Evolutionary conservation across 1,140 invertebrate genomes (phyloP).

Genomic region (Anastatus disparis): DNA sequence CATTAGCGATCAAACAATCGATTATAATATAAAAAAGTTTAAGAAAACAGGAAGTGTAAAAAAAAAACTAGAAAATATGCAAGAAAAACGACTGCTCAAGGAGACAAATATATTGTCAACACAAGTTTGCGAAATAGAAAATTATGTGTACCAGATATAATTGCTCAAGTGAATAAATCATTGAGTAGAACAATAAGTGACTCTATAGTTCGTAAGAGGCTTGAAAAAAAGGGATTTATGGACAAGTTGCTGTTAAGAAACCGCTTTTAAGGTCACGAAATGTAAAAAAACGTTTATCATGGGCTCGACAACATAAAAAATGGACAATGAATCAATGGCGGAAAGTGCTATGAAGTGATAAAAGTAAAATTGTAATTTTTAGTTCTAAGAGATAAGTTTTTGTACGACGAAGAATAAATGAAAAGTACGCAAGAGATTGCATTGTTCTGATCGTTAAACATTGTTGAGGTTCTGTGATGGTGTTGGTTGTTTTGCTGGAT

Average conservation of each 20-base stretch:
- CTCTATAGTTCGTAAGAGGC: neutral
- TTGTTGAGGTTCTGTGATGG: slow-evolving; percentile 43
- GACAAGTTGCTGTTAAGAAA: neutral
- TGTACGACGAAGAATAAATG: neutral
- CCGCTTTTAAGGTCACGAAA: no score
- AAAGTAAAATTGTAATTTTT: neutral
- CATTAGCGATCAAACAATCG: neutral
- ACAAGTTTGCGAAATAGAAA: neutral
- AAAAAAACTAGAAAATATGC: no score
- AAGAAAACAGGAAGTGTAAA: neutral
- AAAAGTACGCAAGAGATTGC: no score
- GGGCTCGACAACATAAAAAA: neutral
- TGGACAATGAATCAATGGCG: neutral
- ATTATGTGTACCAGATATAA: neutral
- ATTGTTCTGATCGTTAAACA: slow-evolving; percentile 46
- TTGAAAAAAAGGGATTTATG: neutral
- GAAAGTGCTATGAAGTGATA: neutral
- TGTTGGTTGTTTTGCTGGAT: slow-evolving; percentile 45
- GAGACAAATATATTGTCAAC: neutral
- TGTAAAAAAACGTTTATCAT: no score
- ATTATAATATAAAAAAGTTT: neutral
- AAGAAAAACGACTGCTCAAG: neutral
- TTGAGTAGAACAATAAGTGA: neutral
- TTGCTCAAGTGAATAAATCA: neutral
- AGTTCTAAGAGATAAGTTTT: neutral